A percentile compares a stretch with the other conserved stretches of the same genome.
These are phyloP conservation scores for Mobula birostris DNA, from an alignment of 2,113 vertebrate genomes.

Conservation along the genomic window DNA sequence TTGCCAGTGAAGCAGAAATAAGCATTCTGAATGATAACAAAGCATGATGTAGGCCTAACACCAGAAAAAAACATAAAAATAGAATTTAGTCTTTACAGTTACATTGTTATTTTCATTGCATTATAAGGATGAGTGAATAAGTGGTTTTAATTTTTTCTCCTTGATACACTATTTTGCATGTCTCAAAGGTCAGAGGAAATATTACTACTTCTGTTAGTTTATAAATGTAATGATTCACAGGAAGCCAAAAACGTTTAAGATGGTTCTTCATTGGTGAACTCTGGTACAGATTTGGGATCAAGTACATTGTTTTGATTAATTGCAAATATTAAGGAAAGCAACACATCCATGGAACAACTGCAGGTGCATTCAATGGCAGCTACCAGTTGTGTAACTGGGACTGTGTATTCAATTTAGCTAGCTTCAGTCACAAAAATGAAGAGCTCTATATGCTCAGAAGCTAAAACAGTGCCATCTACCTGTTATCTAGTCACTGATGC, in stretches of 20 bases:
- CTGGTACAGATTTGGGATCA: neutral
- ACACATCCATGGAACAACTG: neutral
- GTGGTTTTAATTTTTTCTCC: neutral
- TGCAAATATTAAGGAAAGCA: neutral
- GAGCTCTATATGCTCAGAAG: neutral
- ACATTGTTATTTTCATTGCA: neutral
- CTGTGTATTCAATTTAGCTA: neutral
- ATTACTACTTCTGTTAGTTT: neutral
- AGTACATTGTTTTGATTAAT: neutral
- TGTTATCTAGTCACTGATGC: neutral
- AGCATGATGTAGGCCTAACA: too few relatives aligned
- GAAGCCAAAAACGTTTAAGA: neutral
- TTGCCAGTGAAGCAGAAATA: too few relatives aligned
- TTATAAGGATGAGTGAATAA: neutral
- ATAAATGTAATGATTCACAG: neutral
- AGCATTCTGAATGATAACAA: too few relatives aligned
- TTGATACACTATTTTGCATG: neutral
- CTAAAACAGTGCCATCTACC: conserved; percentile 14
- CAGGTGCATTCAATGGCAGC: neutral
- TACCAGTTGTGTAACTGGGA: neutral
- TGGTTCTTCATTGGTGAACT: neutral
- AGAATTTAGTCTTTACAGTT: too few relatives aligned
- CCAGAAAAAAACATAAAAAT: too few relatives aligned
- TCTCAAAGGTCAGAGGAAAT: neutral
- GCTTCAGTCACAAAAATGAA: neutral